Evolutionary conservation across 1,140 invertebrate genomes (phyloP), one percentile per base, ranked within the genome.

Genomic region (Drosophila ohnishii): DNA sequence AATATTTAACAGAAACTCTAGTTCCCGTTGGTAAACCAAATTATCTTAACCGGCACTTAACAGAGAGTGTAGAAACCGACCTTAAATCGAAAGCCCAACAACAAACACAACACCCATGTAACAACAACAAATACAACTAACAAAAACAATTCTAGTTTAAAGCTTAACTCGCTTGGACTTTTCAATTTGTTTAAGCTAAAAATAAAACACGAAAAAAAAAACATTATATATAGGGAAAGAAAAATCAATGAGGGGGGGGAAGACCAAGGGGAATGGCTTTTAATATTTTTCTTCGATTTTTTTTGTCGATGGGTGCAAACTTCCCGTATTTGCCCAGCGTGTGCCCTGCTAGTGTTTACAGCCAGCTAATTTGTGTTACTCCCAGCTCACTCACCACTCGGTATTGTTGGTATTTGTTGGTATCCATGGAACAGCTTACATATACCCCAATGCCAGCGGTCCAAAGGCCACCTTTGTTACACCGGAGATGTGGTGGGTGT

Each of bases 301-400:
- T 30, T 13, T 28, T n/a, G 30, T 45, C 25, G 28, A 58, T 51
- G 56, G 53, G 37, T 44, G 70, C 37, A 66, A 87, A 87, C 83
- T 87, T 86, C 78, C 82, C 70, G 56, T 85, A 80, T 85, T 75
- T 85, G 69, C 53, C 42, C 42, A 78, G 39, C 78, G 81, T 86
- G 69, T 64, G 53, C 61, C 40, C 74, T 64, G 72, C 51, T 75
- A 75, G 62, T 77, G 75, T 56, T 77, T 71, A 35, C 69, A 39
- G 50, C 51, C 30, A 71, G 83, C 78, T 87, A 78, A 78, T 87
- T 87, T 73, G 62, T 64, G 67, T 65, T 75, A 37, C 48, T 32
- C 50, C 60, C 44, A 10, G 19, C 19, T 14, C 25, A 30, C 25
- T 48, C 10, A 11, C 10, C 42, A 44, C 16, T 8, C 5, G 25